Percentiles rank a stretch among this genome's conserved stretches.
phyloP scores from a whole-genome alignment of 2,113 vertebrate genomes.

The Sminthopsis crassicaudata region DNA sequence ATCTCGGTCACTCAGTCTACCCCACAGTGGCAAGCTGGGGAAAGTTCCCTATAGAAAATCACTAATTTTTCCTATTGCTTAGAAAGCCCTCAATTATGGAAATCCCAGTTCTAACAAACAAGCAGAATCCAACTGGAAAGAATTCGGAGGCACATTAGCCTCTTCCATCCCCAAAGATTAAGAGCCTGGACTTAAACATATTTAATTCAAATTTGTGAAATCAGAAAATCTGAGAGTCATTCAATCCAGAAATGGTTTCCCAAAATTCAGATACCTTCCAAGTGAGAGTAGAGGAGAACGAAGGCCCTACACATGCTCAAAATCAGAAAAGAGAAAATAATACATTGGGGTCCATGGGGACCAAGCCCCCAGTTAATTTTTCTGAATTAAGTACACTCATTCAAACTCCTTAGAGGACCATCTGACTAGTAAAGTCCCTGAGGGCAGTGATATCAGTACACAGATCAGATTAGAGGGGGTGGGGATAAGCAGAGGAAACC shows the following conservation, averaged over 20 bases:
- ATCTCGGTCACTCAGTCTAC: neutral
- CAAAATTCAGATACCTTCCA: neutral
- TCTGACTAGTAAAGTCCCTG: neutral
- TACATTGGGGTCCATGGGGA: neutral
- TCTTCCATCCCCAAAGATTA: slow-evolving; percentile 31
- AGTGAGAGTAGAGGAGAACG: neutral
- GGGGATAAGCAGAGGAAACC: neutral
- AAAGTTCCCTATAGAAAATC: neutral
- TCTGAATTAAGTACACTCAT: neutral
- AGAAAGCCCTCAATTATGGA: slow-evolving; percentile 4
- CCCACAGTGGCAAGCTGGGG: neutral
- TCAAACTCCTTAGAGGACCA: neutral
- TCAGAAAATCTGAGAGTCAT: neutral
- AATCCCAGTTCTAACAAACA: slow-evolving; percentile 47
- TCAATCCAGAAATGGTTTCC: neutral
- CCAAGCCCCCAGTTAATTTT: neutral
- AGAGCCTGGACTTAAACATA: neutral
- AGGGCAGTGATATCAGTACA: neutral
- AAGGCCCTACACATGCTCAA: neutral
- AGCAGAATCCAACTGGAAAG: slow-evolving; percentile 51
- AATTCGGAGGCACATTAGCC: slow-evolving; percentile 54
- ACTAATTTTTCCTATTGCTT: neutral
- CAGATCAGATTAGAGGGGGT: neutral
- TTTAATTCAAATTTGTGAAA: neutral
- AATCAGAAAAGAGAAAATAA: neutral